Base-by-base conservation (phyloP, 2,888 invertebrate genomes). In the Ypsolopha scabrella region DNA sequence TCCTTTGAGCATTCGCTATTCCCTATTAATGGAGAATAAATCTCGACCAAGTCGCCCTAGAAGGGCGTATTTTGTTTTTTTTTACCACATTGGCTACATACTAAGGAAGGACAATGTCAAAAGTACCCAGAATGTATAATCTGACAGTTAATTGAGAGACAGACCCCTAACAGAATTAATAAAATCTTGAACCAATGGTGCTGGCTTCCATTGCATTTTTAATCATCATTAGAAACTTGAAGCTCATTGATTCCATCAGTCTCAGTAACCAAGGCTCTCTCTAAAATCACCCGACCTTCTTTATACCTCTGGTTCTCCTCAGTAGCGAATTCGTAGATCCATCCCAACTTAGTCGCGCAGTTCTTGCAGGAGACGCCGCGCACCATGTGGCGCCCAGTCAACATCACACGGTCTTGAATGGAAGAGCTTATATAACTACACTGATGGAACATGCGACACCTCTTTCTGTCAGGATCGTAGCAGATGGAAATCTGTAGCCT, bases 241-340 rank as follows among this genome's bases (percentile, higher is more conserved):
- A 85, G 81, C 60, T 87, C 87, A 60, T 86, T 86, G 57, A 87
- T 86, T 2, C 99, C 98, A 72, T 98, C 98, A 56, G 94, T 94
- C 78, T 99, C 98, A 3, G 95, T 95, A 14, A 99, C 96, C 8
- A 99, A 87, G 10, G 98, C 98, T 59, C 98, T 88, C 74, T 99
- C 99, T 54, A 99, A 81, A 62, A 99, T 99, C 0, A 98, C 97
- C 50, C 97, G 89, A 0, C 98, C 98, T 83, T 98, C 98, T 78
- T 98, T 98, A 79, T 98, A 98, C 90, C 97, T 91, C 75, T 99
- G 99, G 66, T 94, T 95, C 58, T 98, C 98, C 70, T 99, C 98
- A 1, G 97, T 97, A 4, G 99, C 99, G 86, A 97, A 99, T 79
- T 99, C 99, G 72, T 99, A 99, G 72, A 99, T 95, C 99, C 98